These are phyloP conservation scores for Channa striata DNA, from an alignment of 2,797 vertebrate genomes.

Conservation along the genomic window DNA sequence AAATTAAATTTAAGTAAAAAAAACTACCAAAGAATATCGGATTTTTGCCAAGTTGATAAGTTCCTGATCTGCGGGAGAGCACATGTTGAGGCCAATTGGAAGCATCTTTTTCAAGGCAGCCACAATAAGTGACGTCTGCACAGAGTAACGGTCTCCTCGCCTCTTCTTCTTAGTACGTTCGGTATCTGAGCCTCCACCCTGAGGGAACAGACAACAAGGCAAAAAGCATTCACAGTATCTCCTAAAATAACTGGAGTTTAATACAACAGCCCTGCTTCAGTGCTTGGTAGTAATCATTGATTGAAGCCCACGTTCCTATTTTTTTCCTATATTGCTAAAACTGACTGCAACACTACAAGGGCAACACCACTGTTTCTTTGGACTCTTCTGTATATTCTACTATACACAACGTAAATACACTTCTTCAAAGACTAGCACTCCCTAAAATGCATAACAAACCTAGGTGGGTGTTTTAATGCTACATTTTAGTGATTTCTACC, in stretches of 20 bases:
- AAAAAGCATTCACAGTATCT: constrained; percentile 68
- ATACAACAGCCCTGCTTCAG: constrained; percentile 39
- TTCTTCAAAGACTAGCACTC: constrained; percentile 7
- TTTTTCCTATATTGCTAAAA: constrained; percentile 14
- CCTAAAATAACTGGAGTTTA: constrained; percentile 16
- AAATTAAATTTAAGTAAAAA: constrained; percentile 26
- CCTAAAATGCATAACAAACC: constrained; percentile 17
- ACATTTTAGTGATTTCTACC: constrained; percentile 26
- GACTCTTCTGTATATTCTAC: constrained; percentile 1
- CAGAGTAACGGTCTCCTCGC: constrained; percentile 92
- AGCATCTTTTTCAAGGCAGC: constrained; percentile 98
- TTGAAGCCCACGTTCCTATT: constrained; percentile 18
- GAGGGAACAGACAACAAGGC: constrained; percentile 58
- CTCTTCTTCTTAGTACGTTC: constrained; percentile 95
- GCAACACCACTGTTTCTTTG: constrained; percentile 19
- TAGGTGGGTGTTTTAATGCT: constrained; percentile 14
- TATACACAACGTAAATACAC: constrained; percentile 17
- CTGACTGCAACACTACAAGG: constrained; percentile 25
- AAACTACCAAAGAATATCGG: constrained; percentile 92
- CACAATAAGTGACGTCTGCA: constrained; percentile 95
- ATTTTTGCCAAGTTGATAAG: constrained; percentile 92
- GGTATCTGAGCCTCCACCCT: constrained; percentile 93
- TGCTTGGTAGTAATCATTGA: constrained; percentile 33
- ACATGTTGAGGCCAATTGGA: constrained; percentile 97
- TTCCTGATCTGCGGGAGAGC: constrained; percentile 95